phyloP scores from a whole-genome alignment of 2,113 vertebrate genomes.

The Xenopus laevis region DNA sequence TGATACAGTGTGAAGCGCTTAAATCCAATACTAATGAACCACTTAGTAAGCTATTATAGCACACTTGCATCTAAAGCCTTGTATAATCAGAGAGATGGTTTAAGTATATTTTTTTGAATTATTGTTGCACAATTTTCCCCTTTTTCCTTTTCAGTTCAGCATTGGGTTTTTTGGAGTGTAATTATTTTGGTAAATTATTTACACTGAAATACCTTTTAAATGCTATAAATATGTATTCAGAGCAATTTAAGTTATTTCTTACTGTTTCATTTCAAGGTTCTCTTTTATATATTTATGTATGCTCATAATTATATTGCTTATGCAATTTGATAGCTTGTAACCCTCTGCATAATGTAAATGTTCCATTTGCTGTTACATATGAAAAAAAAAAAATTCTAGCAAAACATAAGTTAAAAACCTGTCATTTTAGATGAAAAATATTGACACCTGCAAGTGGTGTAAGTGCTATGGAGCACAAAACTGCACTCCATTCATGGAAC shows the following conservation, averaged over 20 bases:
- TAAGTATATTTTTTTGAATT: background rate
- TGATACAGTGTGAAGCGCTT: background rate
- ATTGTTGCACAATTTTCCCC: background rate
- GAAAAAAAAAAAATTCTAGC: no score
- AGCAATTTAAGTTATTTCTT: background rate
- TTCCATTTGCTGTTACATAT: background rate
- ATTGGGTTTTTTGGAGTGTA: background rate
- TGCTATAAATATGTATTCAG: background rate
- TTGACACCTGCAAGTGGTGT: no score
- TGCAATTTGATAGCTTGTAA: slow-evolving; percentile 3
- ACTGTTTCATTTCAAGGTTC: background rate
- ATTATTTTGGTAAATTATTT: slow-evolving; percentile 1
- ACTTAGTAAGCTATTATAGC: background rate
- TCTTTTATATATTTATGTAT: background rate
- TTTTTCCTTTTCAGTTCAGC: background rate
- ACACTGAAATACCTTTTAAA: background rate
- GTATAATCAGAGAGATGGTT: background rate
- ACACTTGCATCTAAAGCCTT: background rate
- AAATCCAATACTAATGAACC: background rate
- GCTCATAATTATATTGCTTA: background rate
- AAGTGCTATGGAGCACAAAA: no score
- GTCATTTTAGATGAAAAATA: no score
- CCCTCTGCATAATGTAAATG: background rate
- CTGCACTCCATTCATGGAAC: no score
- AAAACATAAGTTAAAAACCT: no score